phyloP scores from a whole-genome alignment of 2,888 invertebrate genomes.

The Odontocolon sp. region DNA sequence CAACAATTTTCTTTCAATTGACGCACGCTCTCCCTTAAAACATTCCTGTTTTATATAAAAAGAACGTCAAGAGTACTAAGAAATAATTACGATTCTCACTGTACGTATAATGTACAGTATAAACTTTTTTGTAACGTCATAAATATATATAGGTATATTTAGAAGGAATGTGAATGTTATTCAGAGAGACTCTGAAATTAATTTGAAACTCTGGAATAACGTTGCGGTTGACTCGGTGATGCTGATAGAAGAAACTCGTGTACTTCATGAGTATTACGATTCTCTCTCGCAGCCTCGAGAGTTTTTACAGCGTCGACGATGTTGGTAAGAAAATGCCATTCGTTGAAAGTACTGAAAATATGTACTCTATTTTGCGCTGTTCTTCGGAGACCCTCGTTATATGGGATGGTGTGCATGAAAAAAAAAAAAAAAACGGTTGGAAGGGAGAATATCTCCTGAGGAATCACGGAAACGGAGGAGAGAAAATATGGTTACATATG shows the following conservation, averaged over 20 bases:
- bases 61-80: not conserved
- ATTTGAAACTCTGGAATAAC: conserved; percentile 46
- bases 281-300: not conserved
- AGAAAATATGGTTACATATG: not conserved
- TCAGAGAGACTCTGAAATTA: conserved; percentile 53
- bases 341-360: not conserved
- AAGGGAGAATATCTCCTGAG: conserved; percentile 3
- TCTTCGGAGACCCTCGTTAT: too few species aligned
- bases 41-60: not conserved
- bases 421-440: too few species aligned
- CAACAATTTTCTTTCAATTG: too few species aligned
- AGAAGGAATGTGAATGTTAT: conserved; percentile 35
- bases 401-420: too few species aligned
- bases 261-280: conserved; percentile 44
- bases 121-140: conserved; percentile 46
- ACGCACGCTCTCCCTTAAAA: too few species aligned
- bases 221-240: conserved; percentile 6
- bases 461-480: not conserved
- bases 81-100: conserved; percentile 25
- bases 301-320: not conserved
- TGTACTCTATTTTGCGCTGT: too few species aligned
- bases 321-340: conserved; percentile 34
- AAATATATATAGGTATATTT: too few species aligned
- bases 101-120: not conserved
- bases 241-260: conserved; percentile 5